Base-by-base conservation (phyloP, 2,113 vertebrate genomes). In the Platichthys flesus region DNA sequence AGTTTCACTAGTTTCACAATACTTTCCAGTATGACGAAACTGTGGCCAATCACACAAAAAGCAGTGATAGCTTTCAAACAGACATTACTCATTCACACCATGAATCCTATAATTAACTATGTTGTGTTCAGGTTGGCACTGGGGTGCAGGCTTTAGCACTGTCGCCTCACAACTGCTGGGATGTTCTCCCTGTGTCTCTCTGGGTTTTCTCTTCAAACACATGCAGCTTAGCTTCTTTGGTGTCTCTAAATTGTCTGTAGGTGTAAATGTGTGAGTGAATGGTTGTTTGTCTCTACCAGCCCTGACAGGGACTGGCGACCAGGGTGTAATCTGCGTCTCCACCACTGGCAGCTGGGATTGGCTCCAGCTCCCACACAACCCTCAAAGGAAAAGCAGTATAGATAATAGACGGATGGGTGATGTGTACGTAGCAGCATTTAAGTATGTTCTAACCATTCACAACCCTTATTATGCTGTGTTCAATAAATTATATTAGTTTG, bases 401-500 rank as follows among this genome's bases (percentile, higher is more conserved):
- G 14, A 20, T 51, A 31, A 31, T 31, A 31, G 31, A 31, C 6
- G 31, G 31, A 31, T 31, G 31, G 31, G 7, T 31, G 31, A 10
- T 20, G 20, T 9, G 16, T 12, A 31, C 31, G 31, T 10, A 37
- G 20, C 20, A 51, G 24, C 45, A 31, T 9, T 10, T 16, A 14
- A 18, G 9, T 8, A 59, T 54, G 18, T 56, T 66, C 15, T 26
- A 16, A 5, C 12, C 23, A 16, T 64, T 69, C 24, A 35, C 8
- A 12, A 42, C 9, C 37, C 13, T 37, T 9, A 9, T 2, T 28
- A 0, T 18, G 5, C 23, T 18, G 24, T 16, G 14, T 67, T 71
- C 26, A 42, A n/a, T 58, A 26, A 31, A 23, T 10, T 15, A 60
- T 59, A 45, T 21, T 59, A 40, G 31, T 74, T 63, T 64, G 31